phyloP scores from a whole-genome alignment of 2,888 invertebrate genomes.

The Salpingus planirostris region DNA sequence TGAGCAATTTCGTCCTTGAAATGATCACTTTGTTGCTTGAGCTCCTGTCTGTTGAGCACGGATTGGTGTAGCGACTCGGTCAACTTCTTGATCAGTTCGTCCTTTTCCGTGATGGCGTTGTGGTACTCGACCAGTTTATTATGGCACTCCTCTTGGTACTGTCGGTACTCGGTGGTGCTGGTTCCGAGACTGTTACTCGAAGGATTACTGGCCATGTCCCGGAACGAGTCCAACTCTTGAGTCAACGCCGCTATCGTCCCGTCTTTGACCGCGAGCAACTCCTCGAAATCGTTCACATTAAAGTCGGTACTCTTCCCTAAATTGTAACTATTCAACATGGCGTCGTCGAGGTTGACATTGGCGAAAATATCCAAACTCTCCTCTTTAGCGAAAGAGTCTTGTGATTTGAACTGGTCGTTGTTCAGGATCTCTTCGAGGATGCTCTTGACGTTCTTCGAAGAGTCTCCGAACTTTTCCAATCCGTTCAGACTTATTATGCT shows the following conservation, averaged over 20 bases:
- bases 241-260: constrained; percentile 42
- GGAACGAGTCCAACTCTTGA: constrained; percentile 44
- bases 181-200: constrained; percentile 49
- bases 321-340: constrained; percentile 28
- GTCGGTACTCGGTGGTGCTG: constrained; percentile 62
- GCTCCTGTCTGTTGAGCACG: constrained; percentile 50
- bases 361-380: constrained; percentile 38
- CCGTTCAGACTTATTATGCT: constrained; percentile 24
- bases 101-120: constrained; percentile 58
- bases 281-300: constrained; percentile 40
- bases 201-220: constrained; percentile 43
- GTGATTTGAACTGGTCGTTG: constrained; percentile 28
- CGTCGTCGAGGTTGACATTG: constrained; percentile 36
- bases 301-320: constrained; percentile 9
- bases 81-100: constrained; percentile 62
- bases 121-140: constrained; percentile 67
- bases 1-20: constrained; percentile 51
- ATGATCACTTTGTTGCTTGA: constrained; percentile 53
- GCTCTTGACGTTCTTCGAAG: constrained; percentile 26
- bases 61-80: constrained; percentile 62
- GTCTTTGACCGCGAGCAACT: constrained; percentile 42
- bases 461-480: constrained; percentile 18
- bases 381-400: constrained; percentile 30
- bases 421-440: constrained; percentile 36
- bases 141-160: constrained; percentile 60